phyloP scores from a whole-genome alignment of 1,140 invertebrate genomes.

The Macrobrachium rosenbergii region DNA sequence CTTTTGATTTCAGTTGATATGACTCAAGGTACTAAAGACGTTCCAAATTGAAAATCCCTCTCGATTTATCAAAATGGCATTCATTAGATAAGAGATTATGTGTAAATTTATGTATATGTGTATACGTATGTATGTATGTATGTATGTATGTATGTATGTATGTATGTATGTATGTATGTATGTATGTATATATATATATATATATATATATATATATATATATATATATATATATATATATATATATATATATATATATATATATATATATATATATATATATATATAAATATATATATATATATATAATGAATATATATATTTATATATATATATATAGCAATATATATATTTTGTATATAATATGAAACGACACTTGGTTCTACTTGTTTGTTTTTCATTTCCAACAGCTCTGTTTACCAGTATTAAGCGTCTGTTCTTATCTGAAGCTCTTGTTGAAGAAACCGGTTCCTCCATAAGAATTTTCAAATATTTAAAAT shows the following conservation, averaged over 20 bases:
- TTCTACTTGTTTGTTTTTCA: no score
- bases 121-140: slow-evolving; percentile 2
- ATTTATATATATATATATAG: not conserved
- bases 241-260: not conserved
- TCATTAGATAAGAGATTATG: not conserved
- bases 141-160: slow-evolving; percentile 9
- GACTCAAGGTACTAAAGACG: no score
- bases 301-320: slow-evolving; percentile 3
- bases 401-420: no score
- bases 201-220: slow-evolving; percentile 2
- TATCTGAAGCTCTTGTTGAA: no score
- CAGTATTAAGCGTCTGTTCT: no score
- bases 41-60: not conserved
- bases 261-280: slow-evolving; percentile 12
- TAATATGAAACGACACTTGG: no score
- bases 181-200: not conserved
- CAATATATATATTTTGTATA: no score
- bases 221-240: slow-evolving; percentile 4
- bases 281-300: slow-evolving; percentile 16
- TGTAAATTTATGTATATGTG: not conserved
- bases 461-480: no score
- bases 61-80: not conserved
- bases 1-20: no score
- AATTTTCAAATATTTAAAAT: no score
- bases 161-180: not conserved